Conservation (phyloP, 2,113 vertebrate genomes). For the Tachycineta bicolor region DNA sequence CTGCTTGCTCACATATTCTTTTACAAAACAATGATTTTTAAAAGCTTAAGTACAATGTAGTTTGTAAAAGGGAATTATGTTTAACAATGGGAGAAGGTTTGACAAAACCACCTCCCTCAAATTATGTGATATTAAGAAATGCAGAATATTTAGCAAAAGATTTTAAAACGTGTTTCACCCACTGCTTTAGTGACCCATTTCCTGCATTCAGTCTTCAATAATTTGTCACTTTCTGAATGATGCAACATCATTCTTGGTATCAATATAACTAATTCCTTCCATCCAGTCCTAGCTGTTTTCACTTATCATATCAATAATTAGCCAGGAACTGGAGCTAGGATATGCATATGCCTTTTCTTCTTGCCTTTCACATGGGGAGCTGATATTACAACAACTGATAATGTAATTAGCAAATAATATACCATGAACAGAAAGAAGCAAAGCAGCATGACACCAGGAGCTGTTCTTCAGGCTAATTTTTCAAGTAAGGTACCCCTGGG, state of each 20-base stretch:
- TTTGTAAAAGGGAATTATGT: neutral
- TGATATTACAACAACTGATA: neutral
- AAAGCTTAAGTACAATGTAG: neutral
- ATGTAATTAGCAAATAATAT: neutral
- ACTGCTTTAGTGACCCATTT: neutral
- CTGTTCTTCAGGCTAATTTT: neutral
- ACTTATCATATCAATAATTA: neutral
- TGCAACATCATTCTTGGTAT: neutral
- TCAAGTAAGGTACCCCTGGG: neutral
- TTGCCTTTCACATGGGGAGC: neutral
- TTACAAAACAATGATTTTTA: neutral
- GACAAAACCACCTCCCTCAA: neutral
- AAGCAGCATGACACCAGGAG: neutral
- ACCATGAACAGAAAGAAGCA: neutral
- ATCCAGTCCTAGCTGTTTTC: neutral
- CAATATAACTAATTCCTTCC: neutral
- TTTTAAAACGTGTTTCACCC: neutral
- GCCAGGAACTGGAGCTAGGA: neutral
- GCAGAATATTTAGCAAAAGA: neutral
- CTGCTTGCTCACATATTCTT: neutral
- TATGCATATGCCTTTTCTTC: neutral
- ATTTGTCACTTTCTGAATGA: neutral
- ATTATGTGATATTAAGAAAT: neutral
- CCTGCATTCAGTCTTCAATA: neutral
- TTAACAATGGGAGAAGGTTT: neutral